Evolutionary conservation across 2,113 vertebrate species (phyloP), one percentile per base, ranked within the genome.

Genomic region (Gadus chalcogrammus): DNA sequence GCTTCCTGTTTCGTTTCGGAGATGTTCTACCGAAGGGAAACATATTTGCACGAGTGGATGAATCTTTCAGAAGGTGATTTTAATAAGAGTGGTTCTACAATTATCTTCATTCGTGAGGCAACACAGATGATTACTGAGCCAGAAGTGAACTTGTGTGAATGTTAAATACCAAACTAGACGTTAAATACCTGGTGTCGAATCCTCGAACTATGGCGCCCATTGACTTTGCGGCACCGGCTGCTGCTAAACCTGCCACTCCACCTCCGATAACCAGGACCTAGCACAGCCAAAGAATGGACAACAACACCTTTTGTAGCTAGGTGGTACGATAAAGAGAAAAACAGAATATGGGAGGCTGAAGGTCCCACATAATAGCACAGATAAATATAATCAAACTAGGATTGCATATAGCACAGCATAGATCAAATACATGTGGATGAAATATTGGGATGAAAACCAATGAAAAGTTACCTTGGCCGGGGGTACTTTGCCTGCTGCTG

Each of bases 241-340:
- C 92, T 69, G 92, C 88, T 69, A 95, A 84, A 77, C 93, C 92
- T 69, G 91, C 92, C n/a, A 94, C 0, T 63, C 92, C 94, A 69
- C 91, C 91, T 73, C 91, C 91, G 72, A 95, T 95, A 72, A 95
- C 82, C 76, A 94, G 84, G 68, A 92, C 87, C 91, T 90, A n/a
- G 42, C 76, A 9, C 13, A 76, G 4, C 70, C 71, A 71, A 55
- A 65, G 0, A 12, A 56, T 3, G 5, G 15, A 58, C 17, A 16
- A n/a, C 55, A 5, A 17, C 55, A 58, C 55, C 15, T n/a, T 6
- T 58, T 17, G 15, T n/a, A 58, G 55, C 2, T 5, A 58, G 15
- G 9, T 58, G 55, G 55, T n/a, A 58, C 16, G 17, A 20, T 1
- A 13, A n/a, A 22, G 3, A 58, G 2, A 2, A 52, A 63, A 18